Percentiles rank a stretch among this genome's conserved stretches.
Evolutionary conservation across 2,113 vertebrate genomes (phyloP).

Genomic region (western clawed frog (Xenopus tropicalis)): UCB_Xtro_10.0 CM004443.2:159315501-159316000

Average conservation of each 20-base stretch:
- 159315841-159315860: too few relatives aligned
- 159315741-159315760: slow-evolving; percentile 34
- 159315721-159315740: slow-evolving; percentile 23
- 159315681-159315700: slow-evolving; percentile 18
- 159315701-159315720: slow-evolving; percentile 22
- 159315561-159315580: slow-evolving; percentile 25
- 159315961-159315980: too few relatives aligned
- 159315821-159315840: too few relatives aligned
- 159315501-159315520: not conserved
- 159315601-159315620: not conserved
- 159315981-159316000: too few relatives aligned
- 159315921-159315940: too few relatives aligned
- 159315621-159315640: slow-evolving; percentile 25
- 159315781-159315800: not conserved
- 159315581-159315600: slow-evolving; percentile 3
- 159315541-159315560: slow-evolving; percentile 2
- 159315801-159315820: too few relatives aligned
- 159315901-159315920: too few relatives aligned
- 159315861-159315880: too few relatives aligned
- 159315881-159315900: too few relatives aligned
- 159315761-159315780: slow-evolving; percentile 45
- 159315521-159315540: not conserved
- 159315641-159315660: slow-evolving; percentile 23
- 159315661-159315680: slow-evolving; percentile 38
- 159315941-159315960: too few relatives aligned